A percentile compares a stretch with the other conserved stretches of the same genome.
phyloP scores from a whole-genome alignment of 2,888 invertebrate genomes.

The Anagyrus pseudococci region DNA sequence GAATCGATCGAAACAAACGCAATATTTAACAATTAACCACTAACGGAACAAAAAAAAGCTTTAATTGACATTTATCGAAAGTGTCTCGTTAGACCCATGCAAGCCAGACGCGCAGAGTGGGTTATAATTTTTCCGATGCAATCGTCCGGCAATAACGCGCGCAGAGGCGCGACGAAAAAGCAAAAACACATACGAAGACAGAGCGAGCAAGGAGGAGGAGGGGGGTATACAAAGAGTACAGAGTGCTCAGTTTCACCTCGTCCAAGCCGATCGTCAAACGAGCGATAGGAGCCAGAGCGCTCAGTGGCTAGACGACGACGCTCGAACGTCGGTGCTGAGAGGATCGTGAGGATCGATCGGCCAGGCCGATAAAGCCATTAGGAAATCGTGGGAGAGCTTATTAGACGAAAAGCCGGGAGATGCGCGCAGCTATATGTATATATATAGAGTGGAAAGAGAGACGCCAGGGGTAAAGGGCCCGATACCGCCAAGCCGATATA shows the following conservation, averaged over 20 bases:
- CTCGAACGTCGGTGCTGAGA: too few species aligned
- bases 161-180: neutral
- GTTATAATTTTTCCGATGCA: too few species aligned
- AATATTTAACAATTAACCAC: too few species aligned
- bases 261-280: constrained; percentile 1
- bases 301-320: too few species aligned
- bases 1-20: too few species aligned
- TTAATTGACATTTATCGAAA: too few species aligned
- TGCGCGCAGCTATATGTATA: neutral
- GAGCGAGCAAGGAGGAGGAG: too few species aligned
- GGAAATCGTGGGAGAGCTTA: constrained; percentile 37
- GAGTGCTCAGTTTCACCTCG: too few species aligned
- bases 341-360: constrained; percentile 37
- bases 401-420: constrained; percentile 29
- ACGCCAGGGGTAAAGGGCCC: constrained; percentile 14
- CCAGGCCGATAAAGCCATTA: constrained; percentile 28
- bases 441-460: neutral
- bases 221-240: neutral
- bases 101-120: neutral
- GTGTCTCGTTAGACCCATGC: too few species aligned
- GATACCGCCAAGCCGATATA: constrained; percentile 31
- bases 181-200: neutral
- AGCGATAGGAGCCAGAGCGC: constrained; percentile 1
- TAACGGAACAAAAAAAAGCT: too few species aligned
- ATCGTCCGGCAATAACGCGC: too few species aligned